A percentile compares a stretch with the other conserved stretches of the same genome.
These are phyloP conservation scores for Neolamprologus toae DNA, from an alignment of 2,113 vertebrate genomes.

Conservation along the genomic window DNA sequence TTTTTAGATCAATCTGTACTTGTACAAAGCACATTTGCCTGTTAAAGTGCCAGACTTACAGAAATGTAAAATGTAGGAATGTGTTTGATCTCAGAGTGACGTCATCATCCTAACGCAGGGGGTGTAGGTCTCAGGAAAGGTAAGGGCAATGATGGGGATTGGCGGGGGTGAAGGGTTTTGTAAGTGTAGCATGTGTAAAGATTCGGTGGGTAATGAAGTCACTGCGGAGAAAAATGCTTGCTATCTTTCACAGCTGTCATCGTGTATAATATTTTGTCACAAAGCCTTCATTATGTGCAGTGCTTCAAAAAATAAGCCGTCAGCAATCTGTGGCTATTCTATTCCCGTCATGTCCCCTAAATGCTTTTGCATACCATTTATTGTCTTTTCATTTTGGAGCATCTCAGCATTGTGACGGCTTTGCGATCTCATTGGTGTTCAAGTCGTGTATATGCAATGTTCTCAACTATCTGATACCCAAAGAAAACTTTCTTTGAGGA, in stretches of 20 bases:
- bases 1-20: neutral
- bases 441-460: conserved; percentile 63
- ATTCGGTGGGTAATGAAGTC: conserved; percentile 25
- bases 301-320: neutral
- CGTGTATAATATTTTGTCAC: conserved; percentile 29
- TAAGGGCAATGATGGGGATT: conserved; percentile 67
- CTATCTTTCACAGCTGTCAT: conserved; percentile 36
- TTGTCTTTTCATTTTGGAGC: neutral
- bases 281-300: conserved; percentile 47
- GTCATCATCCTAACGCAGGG: conserved; percentile 69
- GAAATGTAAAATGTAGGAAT: neutral
- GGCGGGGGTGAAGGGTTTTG: neutral
- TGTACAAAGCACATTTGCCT: neutral
- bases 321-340: neutral
- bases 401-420: conserved; percentile 38
- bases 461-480: conserved; percentile 63
- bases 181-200: conserved; percentile 1
- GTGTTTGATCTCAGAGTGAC: conserved; percentile 17
- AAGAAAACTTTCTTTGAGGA: conserved; percentile 63
- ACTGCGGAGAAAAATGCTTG: conserved; percentile 56
- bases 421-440: conserved; percentile 66
- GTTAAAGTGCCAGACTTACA: neutral
- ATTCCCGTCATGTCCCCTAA: neutral
- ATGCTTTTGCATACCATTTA: neutral
- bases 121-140: conserved; percentile 84